phyloP scores from a whole-genome alignment of 2,797 vertebrate genomes.

The Brotula barbata region DNA sequence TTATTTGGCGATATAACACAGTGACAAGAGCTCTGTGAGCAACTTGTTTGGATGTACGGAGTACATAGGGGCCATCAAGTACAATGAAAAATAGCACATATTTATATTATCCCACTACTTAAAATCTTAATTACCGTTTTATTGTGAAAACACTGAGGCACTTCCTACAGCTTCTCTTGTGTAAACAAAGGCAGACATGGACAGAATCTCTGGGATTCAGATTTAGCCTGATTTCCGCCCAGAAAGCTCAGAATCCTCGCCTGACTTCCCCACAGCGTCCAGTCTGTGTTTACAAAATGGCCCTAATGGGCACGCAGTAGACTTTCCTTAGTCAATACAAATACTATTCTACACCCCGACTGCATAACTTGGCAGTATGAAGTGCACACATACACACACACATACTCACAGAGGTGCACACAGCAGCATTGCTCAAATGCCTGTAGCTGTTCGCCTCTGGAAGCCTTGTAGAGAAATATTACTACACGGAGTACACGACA shows the following conservation, averaged over 20 bases:
- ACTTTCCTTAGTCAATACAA: slow-evolving; percentile 71
- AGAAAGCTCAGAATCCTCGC: slow-evolving; percentile 22
- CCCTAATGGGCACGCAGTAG: slow-evolving; percentile 62
- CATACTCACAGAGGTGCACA: slow-evolving; percentile 13
- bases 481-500: slow-evolving; percentile 49
- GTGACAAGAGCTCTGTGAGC: too few species aligned
- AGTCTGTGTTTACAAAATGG: slow-evolving; percentile 63
- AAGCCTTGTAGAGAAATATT: slow-evolving; percentile 62
- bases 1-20: too few species aligned
- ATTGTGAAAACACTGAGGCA: background rate
- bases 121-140: background rate
- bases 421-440: slow-evolving; percentile 35
- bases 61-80: too few species aligned
- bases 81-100: background rate
- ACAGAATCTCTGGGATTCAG: slow-evolving; percentile 29
- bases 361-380: slow-evolving; percentile 47
- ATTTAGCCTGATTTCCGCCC: slow-evolving; percentile 44
- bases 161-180: slow-evolving; percentile 1
- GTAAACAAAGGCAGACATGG: slow-evolving; percentile 1
- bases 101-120: background rate
- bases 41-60: too few species aligned
- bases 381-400: slow-evolving; percentile 11
- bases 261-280: slow-evolving; percentile 45
- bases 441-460: slow-evolving; percentile 49
- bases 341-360: slow-evolving; percentile 49